These are phyloP conservation scores for Iselma pallidipennis DNA, from an alignment of 2,888 invertebrate species.

Conservation along the genomic window DNA sequence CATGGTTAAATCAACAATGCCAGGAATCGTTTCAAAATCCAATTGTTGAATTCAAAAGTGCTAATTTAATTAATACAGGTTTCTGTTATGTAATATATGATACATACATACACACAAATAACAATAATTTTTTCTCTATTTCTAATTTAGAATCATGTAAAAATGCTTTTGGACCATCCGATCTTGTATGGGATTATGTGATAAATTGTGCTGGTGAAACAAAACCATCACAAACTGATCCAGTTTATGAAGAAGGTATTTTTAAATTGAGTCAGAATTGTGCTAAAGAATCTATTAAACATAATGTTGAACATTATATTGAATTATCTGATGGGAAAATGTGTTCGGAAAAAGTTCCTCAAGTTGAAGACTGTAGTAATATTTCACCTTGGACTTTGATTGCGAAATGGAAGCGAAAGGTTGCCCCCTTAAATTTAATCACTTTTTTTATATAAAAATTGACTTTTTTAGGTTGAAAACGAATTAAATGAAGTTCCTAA, in stretches of 20 bases:
- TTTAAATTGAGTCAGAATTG: conserved; percentile 82
- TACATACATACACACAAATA: conserved; percentile 1
- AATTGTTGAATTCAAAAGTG: conserved; percentile 85
- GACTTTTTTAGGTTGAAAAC: conserved; percentile 66
- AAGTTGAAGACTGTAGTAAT: conserved; percentile 76
- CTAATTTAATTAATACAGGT: conserved; percentile 89
- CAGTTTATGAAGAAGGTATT: conserved; percentile 89
- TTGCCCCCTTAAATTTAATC: conserved; percentile 14
- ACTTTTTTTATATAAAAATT: background rate
- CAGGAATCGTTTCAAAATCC: conserved; percentile 69
- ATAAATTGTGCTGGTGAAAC: conserved; percentile 93
- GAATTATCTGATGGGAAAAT: conserved; percentile 87
- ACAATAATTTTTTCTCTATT: conserved; percentile 24
- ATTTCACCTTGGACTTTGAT: conserved; percentile 85
- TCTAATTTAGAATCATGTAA: conserved; percentile 74
- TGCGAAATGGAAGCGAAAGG: conserved; percentile 78
- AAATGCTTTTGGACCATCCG: conserved; percentile 69
- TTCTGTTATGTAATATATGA: no score
- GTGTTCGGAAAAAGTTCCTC: conserved; percentile 76
- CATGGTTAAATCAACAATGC: conserved; percentile 82
- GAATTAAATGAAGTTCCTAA: conserved; percentile 70
- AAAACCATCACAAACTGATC: conserved; percentile 83
- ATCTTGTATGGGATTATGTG: conserved; percentile 71
- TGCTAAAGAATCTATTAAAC: conserved; percentile 73
- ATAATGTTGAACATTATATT: conserved; percentile 71